Percentiles rank a stretch among this genome's conserved stretches.
phyloP scores from a whole-genome alignment of 1,140 invertebrate species.

The Charaxes varanes region DNA sequence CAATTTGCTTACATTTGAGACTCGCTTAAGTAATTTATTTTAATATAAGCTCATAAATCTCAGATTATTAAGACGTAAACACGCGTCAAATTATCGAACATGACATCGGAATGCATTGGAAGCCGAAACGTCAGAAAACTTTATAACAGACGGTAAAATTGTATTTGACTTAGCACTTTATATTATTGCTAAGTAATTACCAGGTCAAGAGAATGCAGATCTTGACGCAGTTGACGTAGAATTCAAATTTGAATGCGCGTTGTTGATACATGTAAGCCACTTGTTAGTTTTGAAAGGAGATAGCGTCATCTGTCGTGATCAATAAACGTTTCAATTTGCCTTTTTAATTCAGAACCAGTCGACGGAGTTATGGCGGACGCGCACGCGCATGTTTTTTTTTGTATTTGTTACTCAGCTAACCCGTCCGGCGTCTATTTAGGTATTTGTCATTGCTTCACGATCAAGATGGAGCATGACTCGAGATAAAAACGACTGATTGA shows the following conservation, averaged over 20 bases:
- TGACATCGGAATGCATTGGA: constrained; percentile 27
- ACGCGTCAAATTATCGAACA: constrained; percentile 37
- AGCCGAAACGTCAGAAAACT: constrained; percentile 17
- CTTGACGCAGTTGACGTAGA: background rate
- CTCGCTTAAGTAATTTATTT: background rate
- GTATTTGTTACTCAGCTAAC: constrained; percentile 7
- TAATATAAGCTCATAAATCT: constrained; percentile 22
- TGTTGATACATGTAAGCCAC: background rate
- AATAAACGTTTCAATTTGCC: constrained; percentile 30
- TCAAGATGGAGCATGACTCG: constrained; percentile 10
- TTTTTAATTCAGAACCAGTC: constrained; percentile 21
- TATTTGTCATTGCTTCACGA: constrained; percentile 12
- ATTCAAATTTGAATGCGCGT: background rate
- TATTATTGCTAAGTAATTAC: constrained; percentile 5
- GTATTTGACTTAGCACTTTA: constrained; percentile 18
- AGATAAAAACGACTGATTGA: constrained; percentile 8
- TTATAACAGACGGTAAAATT: constrained; percentile 19
- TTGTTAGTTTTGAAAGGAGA: constrained; percentile 13
- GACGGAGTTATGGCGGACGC: constrained; percentile 15
- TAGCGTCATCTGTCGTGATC: constrained; percentile 41
- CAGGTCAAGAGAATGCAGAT: background rate
- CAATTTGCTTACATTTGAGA: too few species aligned
- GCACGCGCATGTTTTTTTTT: constrained; percentile 10
- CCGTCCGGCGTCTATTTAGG: constrained; percentile 11
- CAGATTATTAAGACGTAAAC: constrained; percentile 25